Evolutionary conservation across 1,140 invertebrate species (phyloP).

Genomic region (Uloborus diversus): DNA sequence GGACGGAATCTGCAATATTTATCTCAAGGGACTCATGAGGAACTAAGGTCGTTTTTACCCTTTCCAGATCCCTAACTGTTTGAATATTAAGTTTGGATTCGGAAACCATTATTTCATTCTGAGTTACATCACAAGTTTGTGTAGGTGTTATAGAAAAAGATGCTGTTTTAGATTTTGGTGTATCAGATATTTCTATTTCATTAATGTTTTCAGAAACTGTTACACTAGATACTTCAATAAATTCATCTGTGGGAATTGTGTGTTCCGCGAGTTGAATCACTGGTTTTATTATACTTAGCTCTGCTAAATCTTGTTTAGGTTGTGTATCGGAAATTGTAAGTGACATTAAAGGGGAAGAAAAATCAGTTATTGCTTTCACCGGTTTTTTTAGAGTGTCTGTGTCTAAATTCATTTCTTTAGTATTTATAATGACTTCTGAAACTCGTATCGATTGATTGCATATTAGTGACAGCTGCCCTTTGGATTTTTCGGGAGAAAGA

Average conservation of each 20-base stretch:
- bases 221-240: slow-evolving; percentile 18
- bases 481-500: neutral
- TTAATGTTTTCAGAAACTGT: slow-evolving; percentile 6
- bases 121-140: slow-evolving; percentile 15
- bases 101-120: slow-evolving; percentile 14
- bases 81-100: slow-evolving; percentile 29
- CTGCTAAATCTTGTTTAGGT: slow-evolving; percentile 4
- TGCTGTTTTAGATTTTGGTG: neutral
- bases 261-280: neutral
- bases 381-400: slow-evolving; percentile 17
- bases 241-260: slow-evolving; percentile 2
- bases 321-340: slow-evolving; percentile 26
- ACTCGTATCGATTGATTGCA: slow-evolving; percentile 20
- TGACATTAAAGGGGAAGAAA: slow-evolving; percentile 3
- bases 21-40: slow-evolving; percentile 46
- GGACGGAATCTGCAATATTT: slow-evolving; percentile 24
- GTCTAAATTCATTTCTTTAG: slow-evolving; percentile 7
- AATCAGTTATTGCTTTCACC: slow-evolving; percentile 9
- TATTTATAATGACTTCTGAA: neutral
- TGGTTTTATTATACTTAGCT: neutral
- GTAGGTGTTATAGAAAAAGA: slow-evolving; percentile 6
- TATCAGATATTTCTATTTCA: neutral
- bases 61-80: neutral
- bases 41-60: slow-evolving; percentile 33
- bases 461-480: slow-evolving; percentile 22